Percentiles rank a stretch among this genome's conserved stretches.
Conservation (phyloP, 1,140 invertebrate genomes). For the Neotoxoptera formosana region DNA sequence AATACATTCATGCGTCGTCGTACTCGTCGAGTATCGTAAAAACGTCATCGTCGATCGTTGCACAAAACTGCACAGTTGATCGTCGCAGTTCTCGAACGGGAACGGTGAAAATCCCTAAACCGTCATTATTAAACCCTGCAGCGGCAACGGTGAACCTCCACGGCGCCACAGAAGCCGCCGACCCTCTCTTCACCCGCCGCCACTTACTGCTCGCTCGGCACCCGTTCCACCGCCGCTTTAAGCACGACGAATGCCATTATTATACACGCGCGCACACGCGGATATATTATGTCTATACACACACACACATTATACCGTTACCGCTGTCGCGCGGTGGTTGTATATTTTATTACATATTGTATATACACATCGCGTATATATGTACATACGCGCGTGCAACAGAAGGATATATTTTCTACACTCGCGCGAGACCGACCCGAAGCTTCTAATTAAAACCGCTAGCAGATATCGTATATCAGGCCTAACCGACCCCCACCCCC, state of each 20-base stretch:
- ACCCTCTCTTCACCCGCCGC: background rate
- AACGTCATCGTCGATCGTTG: background rate
- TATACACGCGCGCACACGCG: background rate
- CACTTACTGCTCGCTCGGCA: background rate
- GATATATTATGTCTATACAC: background rate
- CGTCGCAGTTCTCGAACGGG: background rate
- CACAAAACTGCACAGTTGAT: no score
- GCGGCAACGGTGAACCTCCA: background rate
- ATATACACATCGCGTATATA: no score
- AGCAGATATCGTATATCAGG: conserved; percentile 52
- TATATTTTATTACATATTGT: background rate
- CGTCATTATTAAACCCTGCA: background rate
- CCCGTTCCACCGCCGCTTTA: background rate
- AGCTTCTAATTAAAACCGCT: conserved; percentile 56
- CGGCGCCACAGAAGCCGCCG: background rate
- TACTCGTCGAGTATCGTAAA: background rate
- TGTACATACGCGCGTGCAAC: background rate
- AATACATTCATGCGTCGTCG: no score
- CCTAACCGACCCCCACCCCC: background rate
- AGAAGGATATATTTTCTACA: background rate
- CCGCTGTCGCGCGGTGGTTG: background rate
- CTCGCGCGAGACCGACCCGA: background rate
- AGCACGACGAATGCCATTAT: background rate
- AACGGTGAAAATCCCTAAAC: background rate
- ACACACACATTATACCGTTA: background rate